Evolutionary conservation across 2,113 vertebrate genomes (phyloP).

Genomic region (Eulemur macaco): DNA sequence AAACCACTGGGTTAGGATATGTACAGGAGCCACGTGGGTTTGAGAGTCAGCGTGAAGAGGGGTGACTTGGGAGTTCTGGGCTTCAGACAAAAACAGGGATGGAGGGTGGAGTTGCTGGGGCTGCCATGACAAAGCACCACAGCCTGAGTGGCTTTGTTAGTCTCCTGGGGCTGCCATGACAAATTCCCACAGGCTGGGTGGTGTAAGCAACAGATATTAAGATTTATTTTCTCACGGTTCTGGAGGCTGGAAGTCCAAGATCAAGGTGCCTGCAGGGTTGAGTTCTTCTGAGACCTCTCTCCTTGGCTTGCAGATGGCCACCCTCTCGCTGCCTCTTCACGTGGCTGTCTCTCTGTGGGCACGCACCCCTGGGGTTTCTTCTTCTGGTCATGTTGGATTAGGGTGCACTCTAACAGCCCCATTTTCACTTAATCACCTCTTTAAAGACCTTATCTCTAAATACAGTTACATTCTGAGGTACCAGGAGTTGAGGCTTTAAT

Average conservation of each 20-base stretch:
- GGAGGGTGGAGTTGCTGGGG: not conserved
- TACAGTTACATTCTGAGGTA: slow-evolving; percentile 1
- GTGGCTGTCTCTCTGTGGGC: not conserved
- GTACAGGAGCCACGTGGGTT: not conserved
- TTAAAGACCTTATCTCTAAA: not conserved
- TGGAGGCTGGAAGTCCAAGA: not conserved
- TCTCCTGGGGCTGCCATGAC: no score
- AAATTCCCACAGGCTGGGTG: not conserved
- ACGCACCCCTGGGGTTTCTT: not conserved
- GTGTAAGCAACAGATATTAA: not conserved
- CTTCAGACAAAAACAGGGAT: not conserved
- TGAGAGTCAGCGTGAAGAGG: not conserved
- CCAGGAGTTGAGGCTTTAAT: not conserved
- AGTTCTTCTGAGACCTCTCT: not conserved
- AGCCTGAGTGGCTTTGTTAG: not conserved
- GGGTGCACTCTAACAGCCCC: not conserved
- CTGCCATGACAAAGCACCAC: not conserved
- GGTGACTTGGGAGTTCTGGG: not conserved
- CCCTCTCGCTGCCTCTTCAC: not conserved
- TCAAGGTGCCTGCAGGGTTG: not conserved
- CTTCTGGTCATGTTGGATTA: not conserved
- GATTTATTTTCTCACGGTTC: not conserved
- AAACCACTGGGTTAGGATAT: not conserved
- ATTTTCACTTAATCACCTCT: not conserved
- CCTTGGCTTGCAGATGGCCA: not conserved